These are phyloP conservation scores for Petrolisthes manimaculis DNA, from an alignment of 2,888 invertebrate genomes.

Conservation along the genomic window DNA sequence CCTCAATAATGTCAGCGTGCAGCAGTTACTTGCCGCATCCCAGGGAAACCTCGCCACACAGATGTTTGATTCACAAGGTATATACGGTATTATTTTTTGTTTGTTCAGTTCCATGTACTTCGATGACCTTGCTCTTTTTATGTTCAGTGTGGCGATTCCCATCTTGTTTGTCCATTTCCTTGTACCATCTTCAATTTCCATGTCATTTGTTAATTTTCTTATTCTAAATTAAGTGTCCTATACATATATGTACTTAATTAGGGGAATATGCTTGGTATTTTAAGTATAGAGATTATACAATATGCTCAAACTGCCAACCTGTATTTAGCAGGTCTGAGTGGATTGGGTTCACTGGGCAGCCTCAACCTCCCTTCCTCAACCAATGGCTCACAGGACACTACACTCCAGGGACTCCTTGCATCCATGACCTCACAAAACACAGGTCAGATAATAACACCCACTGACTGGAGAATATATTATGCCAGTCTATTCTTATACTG, in stretches of 20 bases:
- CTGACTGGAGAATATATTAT: too few species aligned
- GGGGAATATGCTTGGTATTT: background rate
- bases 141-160: too few species aligned
- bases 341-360: constrained; percentile 68
- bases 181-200: too few species aligned
- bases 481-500: too few species aligned
- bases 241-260: background rate
- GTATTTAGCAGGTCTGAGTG: constrained; percentile 68
- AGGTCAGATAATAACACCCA: constrained; percentile 25
- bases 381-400: constrained; percentile 57
- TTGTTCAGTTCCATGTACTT: too few species aligned
- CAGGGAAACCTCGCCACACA: constrained; percentile 67
- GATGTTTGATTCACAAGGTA: constrained; percentile 61
- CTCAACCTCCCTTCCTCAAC: constrained; percentile 57
- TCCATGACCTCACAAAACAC: constrained; percentile 61
- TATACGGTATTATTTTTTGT: background rate
- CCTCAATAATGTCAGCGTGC: constrained; percentile 70
- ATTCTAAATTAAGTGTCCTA: background rate
- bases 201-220: background rate
- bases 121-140: background rate
- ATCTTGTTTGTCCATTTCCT: too few species aligned
- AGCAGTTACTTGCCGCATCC: constrained; percentile 70
- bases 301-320: background rate
- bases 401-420: constrained; percentile 53
- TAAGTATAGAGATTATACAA: background rate